A percentile compares a stretch with the other conserved stretches of the same genome.
Evolutionary conservation across 1,140 invertebrate species (phyloP).

Genomic region (Lepidostoma basale): DNA sequence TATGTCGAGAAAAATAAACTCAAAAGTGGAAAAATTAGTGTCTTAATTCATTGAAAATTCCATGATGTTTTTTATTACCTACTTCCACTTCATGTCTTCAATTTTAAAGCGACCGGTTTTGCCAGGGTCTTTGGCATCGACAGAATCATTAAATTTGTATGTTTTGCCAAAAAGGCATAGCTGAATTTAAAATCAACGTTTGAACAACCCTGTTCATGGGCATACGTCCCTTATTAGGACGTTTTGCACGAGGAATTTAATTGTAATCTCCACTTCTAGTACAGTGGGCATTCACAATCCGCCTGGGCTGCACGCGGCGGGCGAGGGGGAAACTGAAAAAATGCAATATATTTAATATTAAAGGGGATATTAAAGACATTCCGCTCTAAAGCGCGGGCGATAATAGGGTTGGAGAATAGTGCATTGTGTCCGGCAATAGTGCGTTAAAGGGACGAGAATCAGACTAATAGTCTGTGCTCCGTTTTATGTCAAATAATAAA

Average conservation of each 20-base stretch:
- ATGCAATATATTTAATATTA: constrained; percentile 47
- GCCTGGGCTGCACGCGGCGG: not conserved
- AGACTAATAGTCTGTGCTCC: too few species aligned
- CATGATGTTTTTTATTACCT: too few species aligned
- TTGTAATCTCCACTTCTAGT: constrained; percentile 47
- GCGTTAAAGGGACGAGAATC: not conserved
- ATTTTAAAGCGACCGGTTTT: too few species aligned
- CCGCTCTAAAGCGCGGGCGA: constrained; percentile 20
- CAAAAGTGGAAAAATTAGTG: too few species aligned
- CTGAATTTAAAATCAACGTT: too few species aligned
- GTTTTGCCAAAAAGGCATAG: too few species aligned
- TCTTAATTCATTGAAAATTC: too few species aligned
- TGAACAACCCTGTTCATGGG: not conserved
- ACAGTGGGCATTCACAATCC: constrained; percentile 43
- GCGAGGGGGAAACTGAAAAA: constrained; percentile 23
- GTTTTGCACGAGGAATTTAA: constrained; percentile 47
- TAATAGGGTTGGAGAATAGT: not conserved
- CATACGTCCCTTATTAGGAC: constrained; percentile 45
- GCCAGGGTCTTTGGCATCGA: too few species aligned
- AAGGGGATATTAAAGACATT: constrained; percentile 3
- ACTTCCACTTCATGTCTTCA: too few species aligned
- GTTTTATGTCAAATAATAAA: too few species aligned
- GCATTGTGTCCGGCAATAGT: not conserved
- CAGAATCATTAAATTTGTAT: too few species aligned
- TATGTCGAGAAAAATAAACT: too few species aligned